Percentiles rank a stretch among this genome's conserved stretches.
Conservation (phyloP, 2,113 vertebrate genomes). For the Dipodomys stephensi region DNA sequence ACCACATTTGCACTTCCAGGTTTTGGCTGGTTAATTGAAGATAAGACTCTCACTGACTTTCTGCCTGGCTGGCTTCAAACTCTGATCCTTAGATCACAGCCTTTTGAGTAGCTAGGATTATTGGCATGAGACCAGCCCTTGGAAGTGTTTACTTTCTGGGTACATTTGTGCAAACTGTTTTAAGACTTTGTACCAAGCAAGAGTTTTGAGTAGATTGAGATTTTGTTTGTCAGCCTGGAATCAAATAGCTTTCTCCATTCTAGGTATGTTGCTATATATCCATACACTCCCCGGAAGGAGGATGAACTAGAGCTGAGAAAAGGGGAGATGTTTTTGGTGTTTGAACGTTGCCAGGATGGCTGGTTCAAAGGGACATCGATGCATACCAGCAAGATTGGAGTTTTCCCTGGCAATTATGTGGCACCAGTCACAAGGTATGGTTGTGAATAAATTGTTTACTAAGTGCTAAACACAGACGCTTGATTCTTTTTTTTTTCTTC, state of each 20-base stretch:
- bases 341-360: conserved; percentile 98
- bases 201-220: too few relatives aligned
- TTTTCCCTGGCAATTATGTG: conserved; percentile 99
- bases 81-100: too few relatives aligned
- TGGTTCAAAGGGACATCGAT: conserved; percentile 99
- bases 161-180: neutral
- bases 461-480: conserved; percentile 16
- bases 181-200: neutral
- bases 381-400: conserved; percentile 98
- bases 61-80: too few relatives aligned
- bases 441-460: neutral
- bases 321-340: conserved; percentile 98
- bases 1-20: too few relatives aligned
- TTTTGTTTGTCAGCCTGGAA: neutral
- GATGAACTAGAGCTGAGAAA: conserved; percentile 98
- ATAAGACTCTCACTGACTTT: too few relatives aligned
- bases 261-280: conserved; percentile 96
- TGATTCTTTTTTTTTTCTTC: conserved; percentile 10
- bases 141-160: neutral
- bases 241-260: neutral
- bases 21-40: too few relatives aligned
- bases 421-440: conserved; percentile 95
- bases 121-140: too few relatives aligned
- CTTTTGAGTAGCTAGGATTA: too few relatives aligned
- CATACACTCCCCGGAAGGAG: conserved; percentile 96